phyloP scores from a whole-genome alignment of 2,888 invertebrate species.

The Parascotia fuliginaria region DNA sequence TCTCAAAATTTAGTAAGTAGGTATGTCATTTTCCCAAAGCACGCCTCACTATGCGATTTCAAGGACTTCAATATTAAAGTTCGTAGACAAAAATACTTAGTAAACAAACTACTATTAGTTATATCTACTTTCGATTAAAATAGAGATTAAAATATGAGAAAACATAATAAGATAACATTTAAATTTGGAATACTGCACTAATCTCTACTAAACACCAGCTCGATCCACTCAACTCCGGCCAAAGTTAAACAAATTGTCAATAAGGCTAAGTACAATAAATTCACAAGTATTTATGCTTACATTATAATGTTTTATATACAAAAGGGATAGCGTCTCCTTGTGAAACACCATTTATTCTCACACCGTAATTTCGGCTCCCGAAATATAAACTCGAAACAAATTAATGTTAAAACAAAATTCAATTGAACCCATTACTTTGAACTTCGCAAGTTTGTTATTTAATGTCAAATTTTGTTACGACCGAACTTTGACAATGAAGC shows the following conservation, averaged over 20 bases:
- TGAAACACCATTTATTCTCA: constrained; percentile 27
- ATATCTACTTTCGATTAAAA: too few species aligned
- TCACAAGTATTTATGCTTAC: constrained; percentile 14
- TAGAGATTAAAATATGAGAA: too few species aligned
- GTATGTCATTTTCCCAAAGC: too few species aligned
- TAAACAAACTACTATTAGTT: too few species aligned
- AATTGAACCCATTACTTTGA: constrained; percentile 59
- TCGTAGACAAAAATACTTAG: too few species aligned
- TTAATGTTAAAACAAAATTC: constrained; percentile 67
- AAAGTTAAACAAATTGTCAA: constrained; percentile 18
- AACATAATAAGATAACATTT: too few species aligned
- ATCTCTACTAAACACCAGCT: too few species aligned
- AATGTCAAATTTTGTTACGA: constrained; percentile 60
- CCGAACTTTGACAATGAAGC: constrained; percentile 48
- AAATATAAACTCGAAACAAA: constrained; percentile 52
- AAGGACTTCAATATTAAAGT: too few species aligned
- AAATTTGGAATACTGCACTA: too few species aligned
- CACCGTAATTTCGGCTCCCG: constrained; percentile 34
- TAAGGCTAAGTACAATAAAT: constrained; percentile 20
- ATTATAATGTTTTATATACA: constrained; percentile 20
- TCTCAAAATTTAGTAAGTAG: too few species aligned
- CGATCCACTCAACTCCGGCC: not conserved
- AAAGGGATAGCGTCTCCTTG: constrained; percentile 22
- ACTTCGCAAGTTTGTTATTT: constrained; percentile 64
- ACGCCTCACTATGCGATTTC: too few species aligned